These are phyloP conservation scores for Cyanoramphus novaezelandiae DNA, from an alignment of 2,113 vertebrate species.

Conservation along the genomic window DNA sequence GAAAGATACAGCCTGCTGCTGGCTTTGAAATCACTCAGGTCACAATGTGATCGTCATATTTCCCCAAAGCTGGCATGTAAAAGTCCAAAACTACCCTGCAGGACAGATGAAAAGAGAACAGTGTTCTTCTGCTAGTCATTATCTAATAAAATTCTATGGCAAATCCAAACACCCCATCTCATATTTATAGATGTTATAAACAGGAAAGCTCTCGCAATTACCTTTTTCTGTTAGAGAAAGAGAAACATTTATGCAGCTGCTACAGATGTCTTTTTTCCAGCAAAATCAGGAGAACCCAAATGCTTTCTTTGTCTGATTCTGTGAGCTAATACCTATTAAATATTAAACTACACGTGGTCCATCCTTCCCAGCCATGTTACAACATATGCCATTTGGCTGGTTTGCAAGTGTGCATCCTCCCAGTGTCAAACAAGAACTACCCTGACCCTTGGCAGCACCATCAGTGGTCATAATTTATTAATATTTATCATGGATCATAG, in stretches of 20 bases:
- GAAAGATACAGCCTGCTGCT: background rate
- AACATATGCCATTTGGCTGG: accelerated
- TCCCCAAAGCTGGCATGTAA: background rate
- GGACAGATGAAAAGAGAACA: background rate
- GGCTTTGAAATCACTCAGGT: background rate
- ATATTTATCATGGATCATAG: background rate
- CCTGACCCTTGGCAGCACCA: background rate
- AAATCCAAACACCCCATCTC: slow-evolving; percentile 47
- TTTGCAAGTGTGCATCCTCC: background rate
- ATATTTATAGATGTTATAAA: slow-evolving; percentile 66
- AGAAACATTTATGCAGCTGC: slow-evolving; percentile 47
- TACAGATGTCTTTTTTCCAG: slow-evolving; percentile 34
- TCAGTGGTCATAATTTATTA: background rate
- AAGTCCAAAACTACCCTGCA: background rate
- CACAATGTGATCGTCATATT: background rate
- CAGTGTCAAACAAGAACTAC: background rate
- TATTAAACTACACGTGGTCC: background rate
- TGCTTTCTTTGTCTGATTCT: background rate
- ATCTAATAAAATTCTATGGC: background rate
- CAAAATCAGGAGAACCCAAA: background rate
- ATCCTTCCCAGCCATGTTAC: background rate
- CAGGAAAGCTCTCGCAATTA: slow-evolving; percentile 49
- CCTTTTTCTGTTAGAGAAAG: slow-evolving; percentile 26
- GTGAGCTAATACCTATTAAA: background rate
- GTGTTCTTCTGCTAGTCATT: background rate